These are phyloP conservation scores for Habropoda laboriosa DNA, from an alignment of 1,140 invertebrate genomes.

Conservation along the genomic window DNA sequence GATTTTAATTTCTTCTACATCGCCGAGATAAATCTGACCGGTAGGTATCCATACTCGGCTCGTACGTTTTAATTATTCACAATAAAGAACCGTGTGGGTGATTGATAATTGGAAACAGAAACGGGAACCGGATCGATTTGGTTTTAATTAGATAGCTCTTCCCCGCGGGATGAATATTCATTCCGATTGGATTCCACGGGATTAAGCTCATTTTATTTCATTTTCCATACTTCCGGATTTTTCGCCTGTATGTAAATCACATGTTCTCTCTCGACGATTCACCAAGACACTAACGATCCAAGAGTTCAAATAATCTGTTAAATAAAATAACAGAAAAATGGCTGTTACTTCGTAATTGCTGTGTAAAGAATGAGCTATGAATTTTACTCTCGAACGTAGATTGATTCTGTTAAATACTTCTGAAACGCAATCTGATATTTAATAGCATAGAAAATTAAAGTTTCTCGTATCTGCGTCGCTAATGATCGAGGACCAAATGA, in stretches of 20 bases:
- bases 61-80: conserved; percentile 22
- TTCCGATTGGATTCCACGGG: neutral
- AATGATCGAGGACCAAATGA: no score
- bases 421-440: no score
- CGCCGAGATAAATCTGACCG: neutral
- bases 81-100: conserved; percentile 9
- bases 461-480: no score
- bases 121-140: conserved; percentile 3
- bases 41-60: neutral
- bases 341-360: no score
- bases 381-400: no score
- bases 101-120: conserved; percentile 26
- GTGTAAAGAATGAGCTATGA: no score
- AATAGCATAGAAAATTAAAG: no score
- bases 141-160: conserved; percentile 17
- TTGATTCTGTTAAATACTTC: no score
- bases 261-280: neutral
- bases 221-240: neutral
- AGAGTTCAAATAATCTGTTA: no score
- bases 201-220: neutral
- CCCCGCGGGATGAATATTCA: neutral
- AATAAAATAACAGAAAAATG: no score
- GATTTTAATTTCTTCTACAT: neutral
- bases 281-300: neutral
- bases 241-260: neutral